These are phyloP conservation scores for Drosophila diplacantha DNA, from an alignment of 2,888 invertebrate species.

Conservation along the genomic window DNA sequence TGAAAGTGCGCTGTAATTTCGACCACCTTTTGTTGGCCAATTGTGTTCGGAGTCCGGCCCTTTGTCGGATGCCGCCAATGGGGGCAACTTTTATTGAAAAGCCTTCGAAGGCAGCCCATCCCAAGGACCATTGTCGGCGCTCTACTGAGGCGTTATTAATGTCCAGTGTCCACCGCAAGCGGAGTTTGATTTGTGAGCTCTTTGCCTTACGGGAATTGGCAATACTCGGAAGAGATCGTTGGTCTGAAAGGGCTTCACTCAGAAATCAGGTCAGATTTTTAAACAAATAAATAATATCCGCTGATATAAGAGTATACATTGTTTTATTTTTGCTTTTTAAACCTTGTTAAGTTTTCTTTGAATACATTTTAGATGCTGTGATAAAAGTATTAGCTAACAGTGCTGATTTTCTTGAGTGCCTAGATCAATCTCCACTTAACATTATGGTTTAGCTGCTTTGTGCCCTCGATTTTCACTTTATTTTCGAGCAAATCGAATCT, in stretches of 20 bases:
- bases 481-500: slow-evolving; percentile 43
- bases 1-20: slow-evolving; percentile 60
- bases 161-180: slow-evolving; percentile 42
- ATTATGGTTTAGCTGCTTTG: slow-evolving; percentile 14
- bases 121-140: slow-evolving; percentile 41
- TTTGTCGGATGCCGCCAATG: slow-evolving; percentile 61
- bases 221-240: slow-evolving; percentile 21
- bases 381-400: neutral
- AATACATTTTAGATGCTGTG: neutral
- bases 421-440: slow-evolving; percentile 18
- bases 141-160: slow-evolving; percentile 66
- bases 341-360: neutral
- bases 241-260: neutral
- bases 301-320: neutral
- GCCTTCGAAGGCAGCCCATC: slow-evolving; percentile 29
- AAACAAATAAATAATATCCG: neutral
- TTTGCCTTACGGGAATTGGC: neutral
- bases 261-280: slow-evolving; percentile 6
- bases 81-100: slow-evolving; percentile 64
- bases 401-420: neutral
- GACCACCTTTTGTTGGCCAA: slow-evolving; percentile 55
- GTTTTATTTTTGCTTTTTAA: neutral
- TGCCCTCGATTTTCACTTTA: slow-evolving; percentile 52
- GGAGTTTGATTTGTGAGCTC: slow-evolving; percentile 40
- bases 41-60: slow-evolving; percentile 49